Base-by-base conservation (phyloP, 2,113 vertebrate species). In the Larimichthys polyactis region DNA sequence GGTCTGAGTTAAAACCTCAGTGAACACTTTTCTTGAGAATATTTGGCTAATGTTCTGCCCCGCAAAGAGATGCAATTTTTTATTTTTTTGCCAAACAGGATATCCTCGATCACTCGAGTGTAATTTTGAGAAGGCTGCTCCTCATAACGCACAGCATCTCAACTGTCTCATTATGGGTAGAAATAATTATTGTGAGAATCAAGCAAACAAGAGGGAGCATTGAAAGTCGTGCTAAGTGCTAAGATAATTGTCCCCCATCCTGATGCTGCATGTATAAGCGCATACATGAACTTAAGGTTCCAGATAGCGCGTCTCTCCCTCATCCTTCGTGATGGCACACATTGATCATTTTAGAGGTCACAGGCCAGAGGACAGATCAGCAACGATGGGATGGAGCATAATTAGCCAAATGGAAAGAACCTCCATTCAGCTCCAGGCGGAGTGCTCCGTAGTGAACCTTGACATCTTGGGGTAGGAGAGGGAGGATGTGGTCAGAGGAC, bases 11-110 rank as follows among this genome's bases (percentile, higher is more conserved):
- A 55, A 79, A 67, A 58, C 51, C 49, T 64, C 71, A 81, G 49
- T 76, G 15, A 72, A 74, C 79, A 69, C 54, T n/a, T 81, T 74
- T 65, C 62, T 55, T 65, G 16, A 83, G 43, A 32, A 70, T 24
- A 55, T 60, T 72, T 62, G 20, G 60, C 40, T 40, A 40, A 40
- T 40, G 36, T 40, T 40, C 7, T 8, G 7, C 36, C 36, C 36
- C 36, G 36, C 36, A 8, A 8, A 36, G 36, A 36, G 36, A 36
- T 7, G 32, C 36, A 9, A 40, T 40, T 40, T 40, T 8, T 32
- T 32, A 6, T 8, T 36, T 36, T 36, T 78, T 68, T 65, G 49
- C 36, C 29, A 60, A 62, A 73, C 0, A 0, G 14, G 40, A 69
- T 40, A 20, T 40, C 7, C 24, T 75, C 1, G 2, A 32, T 77